These are phyloP conservation scores for Plebejus melissa DNA, from an alignment of 2,888 invertebrate species.

Conservation along the genomic window DNA sequence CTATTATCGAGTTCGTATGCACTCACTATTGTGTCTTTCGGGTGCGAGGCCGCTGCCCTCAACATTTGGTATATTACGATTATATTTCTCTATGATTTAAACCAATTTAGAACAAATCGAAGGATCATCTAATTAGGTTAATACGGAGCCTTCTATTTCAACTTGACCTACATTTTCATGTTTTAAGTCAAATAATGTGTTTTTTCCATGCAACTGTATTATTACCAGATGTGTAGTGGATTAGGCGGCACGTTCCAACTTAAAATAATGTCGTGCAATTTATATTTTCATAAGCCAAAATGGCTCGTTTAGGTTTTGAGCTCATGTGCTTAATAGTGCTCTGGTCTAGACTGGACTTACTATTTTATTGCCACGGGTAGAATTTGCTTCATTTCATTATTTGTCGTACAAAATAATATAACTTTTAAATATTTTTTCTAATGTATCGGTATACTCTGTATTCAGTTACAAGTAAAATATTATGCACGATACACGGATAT, in stretches of 20 bases:
- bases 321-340: neutral
- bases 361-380: neutral
- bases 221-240: neutral
- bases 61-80: no score
- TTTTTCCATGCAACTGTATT: conserved; percentile 1
- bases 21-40: no score
- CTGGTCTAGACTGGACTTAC: neutral
- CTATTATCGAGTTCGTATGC: no score
- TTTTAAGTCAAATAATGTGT: conserved; percentile 5
- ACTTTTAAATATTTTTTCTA: no score
- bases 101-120: neutral
- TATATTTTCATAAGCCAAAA: conserved; percentile 23
- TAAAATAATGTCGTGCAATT: neutral
- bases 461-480: neutral
- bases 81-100: neutral
- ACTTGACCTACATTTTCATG: neutral
- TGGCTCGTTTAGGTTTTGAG: conserved; percentile 14
- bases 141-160: neutral
- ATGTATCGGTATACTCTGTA: no score
- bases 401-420: no score
- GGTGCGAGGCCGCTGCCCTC: no score
- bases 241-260: neutral
- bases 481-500: neutral
- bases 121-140: neutral
- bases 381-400: neutral